Conservation (phyloP, 1,140 invertebrate species). For the Drosophila tsacasi region DNA sequence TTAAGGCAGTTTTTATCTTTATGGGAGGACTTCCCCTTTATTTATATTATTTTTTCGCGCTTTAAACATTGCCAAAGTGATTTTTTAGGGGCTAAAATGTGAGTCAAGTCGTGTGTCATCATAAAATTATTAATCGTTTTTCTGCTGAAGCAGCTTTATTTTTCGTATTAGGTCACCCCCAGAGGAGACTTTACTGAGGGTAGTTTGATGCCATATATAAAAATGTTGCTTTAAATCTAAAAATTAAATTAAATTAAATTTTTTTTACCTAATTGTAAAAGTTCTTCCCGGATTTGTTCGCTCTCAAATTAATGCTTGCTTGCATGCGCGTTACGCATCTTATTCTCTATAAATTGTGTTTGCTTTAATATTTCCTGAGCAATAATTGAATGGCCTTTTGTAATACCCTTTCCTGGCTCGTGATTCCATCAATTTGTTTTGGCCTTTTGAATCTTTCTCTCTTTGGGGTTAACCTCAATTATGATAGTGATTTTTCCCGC, state of each 20-base stretch:
- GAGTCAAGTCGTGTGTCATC: conserved; percentile 9
- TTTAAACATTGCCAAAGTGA: conserved; percentile 10
- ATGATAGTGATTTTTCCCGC: conserved; percentile 32
- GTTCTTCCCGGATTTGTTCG: too few relatives aligned
- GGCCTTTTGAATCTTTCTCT: too few relatives aligned
- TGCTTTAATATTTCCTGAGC: neutral
- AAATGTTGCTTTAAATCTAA: neutral
- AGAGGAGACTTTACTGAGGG: neutral
- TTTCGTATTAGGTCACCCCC: neutral
- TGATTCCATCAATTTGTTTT: conserved; percentile 16
- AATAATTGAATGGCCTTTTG: conserved; percentile 6
- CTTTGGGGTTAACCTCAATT: conserved; percentile 42
- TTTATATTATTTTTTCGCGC: neutral
- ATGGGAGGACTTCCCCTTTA: neutral
- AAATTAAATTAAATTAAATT: too few relatives aligned
- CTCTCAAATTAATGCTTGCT: neutral
- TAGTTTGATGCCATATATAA: neutral
- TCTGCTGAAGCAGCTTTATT: neutral
- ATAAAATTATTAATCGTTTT: neutral
- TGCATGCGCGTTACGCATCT: neutral
- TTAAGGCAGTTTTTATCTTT: conserved; percentile 2
- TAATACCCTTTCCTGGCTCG: neutral
- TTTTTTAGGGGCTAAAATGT: neutral
- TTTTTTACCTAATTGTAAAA: too few relatives aligned
- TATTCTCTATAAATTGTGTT: neutral